Conservation (phyloP, 2,888 invertebrate species). For the Cataglyphis cursor region DNA sequence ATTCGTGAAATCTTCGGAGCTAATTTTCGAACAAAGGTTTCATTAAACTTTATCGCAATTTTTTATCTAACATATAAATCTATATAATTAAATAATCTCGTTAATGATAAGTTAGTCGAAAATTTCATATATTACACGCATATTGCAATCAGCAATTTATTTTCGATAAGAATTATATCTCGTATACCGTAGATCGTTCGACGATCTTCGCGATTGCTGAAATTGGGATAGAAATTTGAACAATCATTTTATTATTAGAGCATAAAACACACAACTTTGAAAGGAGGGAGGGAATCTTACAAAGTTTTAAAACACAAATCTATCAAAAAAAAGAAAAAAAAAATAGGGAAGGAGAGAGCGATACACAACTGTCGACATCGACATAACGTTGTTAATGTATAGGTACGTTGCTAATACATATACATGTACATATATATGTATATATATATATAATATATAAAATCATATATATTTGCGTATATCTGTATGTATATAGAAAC, state of each 20-base stretch:
- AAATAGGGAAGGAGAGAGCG: conserved; percentile 57
- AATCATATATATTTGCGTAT: conserved; percentile 65
- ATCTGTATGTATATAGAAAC: conserved; percentile 67
- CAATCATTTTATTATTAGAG: conserved; percentile 71
- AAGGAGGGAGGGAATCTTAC: background rate
- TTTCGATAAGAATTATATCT: conserved; percentile 29
- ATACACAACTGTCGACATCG: conserved; percentile 60
- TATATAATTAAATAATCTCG: conserved; percentile 34
- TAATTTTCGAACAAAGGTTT: background rate
- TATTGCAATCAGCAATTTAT: conserved; percentile 52
- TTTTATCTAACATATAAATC: conserved; percentile 2
- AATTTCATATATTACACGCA: conserved; percentile 22
- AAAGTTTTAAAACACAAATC: conserved; percentile 8
- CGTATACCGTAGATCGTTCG: conserved; percentile 33
- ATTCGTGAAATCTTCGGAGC: background rate
- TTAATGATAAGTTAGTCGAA: conserved; percentile 11
- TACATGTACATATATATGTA: conserved; percentile 58
- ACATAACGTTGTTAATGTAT: conserved; percentile 49
- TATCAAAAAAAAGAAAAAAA: conserved; percentile 2
- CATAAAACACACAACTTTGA: conserved; percentile 66
- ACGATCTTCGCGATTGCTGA: conserved; percentile 48
- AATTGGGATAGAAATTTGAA: conserved; percentile 68
- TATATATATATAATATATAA: conserved; percentile 62
- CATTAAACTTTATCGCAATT: conserved; percentile 13
- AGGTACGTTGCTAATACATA: conserved; percentile 38